Conservation (phyloP, 2,888 invertebrate genomes). For the Eupithecia abbreviata region DNA sequence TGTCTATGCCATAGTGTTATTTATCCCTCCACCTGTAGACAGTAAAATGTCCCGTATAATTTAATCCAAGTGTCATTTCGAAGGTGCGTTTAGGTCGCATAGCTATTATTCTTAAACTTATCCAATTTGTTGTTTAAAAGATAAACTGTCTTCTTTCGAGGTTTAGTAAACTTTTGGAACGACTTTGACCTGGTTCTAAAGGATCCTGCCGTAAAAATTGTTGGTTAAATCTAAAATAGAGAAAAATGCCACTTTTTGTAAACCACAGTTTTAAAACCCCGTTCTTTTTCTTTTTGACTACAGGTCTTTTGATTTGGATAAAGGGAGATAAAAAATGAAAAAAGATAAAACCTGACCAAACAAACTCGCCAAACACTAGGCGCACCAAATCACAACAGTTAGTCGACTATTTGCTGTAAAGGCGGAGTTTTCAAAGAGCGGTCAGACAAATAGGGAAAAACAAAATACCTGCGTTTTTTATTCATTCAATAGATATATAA, state of each 20-base stretch:
- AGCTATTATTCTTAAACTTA: background rate
- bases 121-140: background rate
- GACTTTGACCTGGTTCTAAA: background rate
- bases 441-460: background rate
- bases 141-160: background rate
- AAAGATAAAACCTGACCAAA: constrained; percentile 19
- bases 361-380: constrained; percentile 16
- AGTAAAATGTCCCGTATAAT: background rate
- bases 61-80: background rate
- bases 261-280: background rate
- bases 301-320: constrained; percentile 11
- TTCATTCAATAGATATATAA: background rate
- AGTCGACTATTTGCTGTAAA: constrained; percentile 18
- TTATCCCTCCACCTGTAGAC: background rate
- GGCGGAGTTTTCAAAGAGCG: background rate
- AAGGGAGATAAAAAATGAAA: constrained; percentile 12
- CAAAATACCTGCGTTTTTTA: background rate
- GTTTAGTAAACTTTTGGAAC: background rate
- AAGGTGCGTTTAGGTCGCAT: background rate
- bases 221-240: background rate
- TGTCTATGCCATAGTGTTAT: background rate
- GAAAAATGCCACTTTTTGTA: background rate
- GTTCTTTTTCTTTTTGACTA: background rate
- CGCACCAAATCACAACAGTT: constrained; percentile 19
- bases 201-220: background rate